phyloP scores from a whole-genome alignment of 2,113 vertebrate genomes.

The Ramphastos sulfuratus region DNA sequence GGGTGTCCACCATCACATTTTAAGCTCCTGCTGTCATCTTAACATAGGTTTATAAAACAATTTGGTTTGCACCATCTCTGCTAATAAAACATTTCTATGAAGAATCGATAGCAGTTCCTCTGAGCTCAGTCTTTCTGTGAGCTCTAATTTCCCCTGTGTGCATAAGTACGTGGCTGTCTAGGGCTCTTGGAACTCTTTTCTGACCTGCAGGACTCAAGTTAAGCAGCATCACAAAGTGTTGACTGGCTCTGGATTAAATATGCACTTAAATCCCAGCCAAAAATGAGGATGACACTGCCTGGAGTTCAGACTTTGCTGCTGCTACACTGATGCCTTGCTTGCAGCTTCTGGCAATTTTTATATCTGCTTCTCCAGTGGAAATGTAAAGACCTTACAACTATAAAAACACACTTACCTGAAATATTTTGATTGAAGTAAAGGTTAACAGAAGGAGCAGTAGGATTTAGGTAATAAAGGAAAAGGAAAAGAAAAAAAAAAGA shows the following conservation, averaged over 20 bases:
- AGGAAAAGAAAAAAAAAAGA: not conserved
- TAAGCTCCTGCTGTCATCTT: not conserved
- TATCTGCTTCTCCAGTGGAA: not conserved
- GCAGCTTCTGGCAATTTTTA: not conserved
- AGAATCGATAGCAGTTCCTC: slow-evolving; percentile 42
- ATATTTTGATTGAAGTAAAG: not conserved
- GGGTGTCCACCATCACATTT: not conserved
- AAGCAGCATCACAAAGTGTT: not conserved
- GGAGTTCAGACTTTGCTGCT: not conserved
- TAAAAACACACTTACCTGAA: not conserved
- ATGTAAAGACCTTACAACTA: not conserved
- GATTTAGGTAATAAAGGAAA: not conserved
- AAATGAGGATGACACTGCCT: not conserved
- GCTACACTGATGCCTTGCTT: not conserved
- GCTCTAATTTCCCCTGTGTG: slow-evolving; percentile 51
- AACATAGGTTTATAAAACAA: slow-evolving; percentile 20
- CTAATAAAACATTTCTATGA: slow-evolving; percentile 38
- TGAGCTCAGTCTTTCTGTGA: not conserved
- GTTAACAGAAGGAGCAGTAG: not conserved
- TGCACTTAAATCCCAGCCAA: not conserved
- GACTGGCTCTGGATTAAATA: not conserved
- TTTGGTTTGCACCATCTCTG: not conserved
- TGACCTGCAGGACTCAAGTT: not conserved
- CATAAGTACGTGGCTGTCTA: not conserved
- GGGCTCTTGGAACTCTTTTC: not conserved